Evolutionary conservation across 1,140 invertebrate species (phyloP).

Genomic region (Muscidifurax raptorellus): DNA sequence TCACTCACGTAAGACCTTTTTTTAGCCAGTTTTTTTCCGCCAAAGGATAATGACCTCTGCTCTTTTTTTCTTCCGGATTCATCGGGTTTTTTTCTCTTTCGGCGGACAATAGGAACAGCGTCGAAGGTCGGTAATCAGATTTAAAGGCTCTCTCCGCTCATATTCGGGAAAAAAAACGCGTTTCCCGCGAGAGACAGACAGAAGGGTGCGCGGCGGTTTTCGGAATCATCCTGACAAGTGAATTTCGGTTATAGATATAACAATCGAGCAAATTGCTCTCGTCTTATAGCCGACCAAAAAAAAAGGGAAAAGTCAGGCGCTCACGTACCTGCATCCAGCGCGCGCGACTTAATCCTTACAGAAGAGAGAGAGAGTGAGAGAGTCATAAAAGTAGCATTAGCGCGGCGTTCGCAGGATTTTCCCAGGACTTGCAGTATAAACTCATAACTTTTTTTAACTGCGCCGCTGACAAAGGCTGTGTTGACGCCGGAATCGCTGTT

Average conservation of each 20-base stretch:
- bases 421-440: neutral
- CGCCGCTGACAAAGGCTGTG: neutral
- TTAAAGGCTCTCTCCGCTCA: slow-evolving; percentile 4
- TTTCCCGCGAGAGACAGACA: neutral
- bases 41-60: neutral
- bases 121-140: slow-evolving; percentile 18
- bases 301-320: neutral
- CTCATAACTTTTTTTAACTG: slow-evolving; percentile 29
- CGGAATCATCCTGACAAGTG: slow-evolving; percentile 24
- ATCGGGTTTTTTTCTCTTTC: neutral
- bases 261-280: neutral
- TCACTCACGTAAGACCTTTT: slow-evolving; percentile 5
- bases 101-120: neutral
- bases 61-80: slow-evolving; percentile 9
- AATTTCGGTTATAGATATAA: neutral
- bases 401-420: neutral
- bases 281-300: neutral
- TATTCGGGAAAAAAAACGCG: neutral
- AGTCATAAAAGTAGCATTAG: slow-evolving; percentile 37
- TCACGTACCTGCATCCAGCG: neutral
- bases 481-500: slow-evolving; percentile 30
- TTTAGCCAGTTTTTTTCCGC: neutral
- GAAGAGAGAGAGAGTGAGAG: neutral
- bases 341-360: slow-evolving; percentile 21
- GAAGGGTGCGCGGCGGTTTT: neutral